phyloP scores from a whole-genome alignment of 2,113 vertebrate genomes.

The Hylia prasina region DNA sequence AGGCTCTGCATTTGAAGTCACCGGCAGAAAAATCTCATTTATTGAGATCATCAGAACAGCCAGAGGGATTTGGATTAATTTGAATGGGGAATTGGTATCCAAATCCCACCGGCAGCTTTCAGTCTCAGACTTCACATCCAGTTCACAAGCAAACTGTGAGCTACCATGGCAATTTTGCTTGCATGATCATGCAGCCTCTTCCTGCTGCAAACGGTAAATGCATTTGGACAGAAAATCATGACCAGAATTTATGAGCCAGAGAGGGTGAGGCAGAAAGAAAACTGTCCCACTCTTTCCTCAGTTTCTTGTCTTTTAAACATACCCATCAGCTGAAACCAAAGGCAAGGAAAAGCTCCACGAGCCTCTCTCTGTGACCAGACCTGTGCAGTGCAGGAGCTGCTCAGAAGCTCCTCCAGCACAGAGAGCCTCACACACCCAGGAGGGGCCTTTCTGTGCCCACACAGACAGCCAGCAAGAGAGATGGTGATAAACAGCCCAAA shows the following conservation, averaged over 20 bases:
- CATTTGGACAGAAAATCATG: background rate
- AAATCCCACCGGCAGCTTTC: background rate
- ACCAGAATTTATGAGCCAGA: background rate
- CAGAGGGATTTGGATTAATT: slow-evolving; percentile 31
- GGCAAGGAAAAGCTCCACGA: accelerated
- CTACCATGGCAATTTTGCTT: background rate
- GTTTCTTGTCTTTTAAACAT: background rate
- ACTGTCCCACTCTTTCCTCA: background rate
- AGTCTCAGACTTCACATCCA: background rate
- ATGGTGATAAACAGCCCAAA: background rate
- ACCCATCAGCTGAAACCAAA: background rate
- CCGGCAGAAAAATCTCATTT: slow-evolving; percentile 24
- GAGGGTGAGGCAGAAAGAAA: background rate
- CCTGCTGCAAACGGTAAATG: background rate
- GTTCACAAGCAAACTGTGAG: background rate
- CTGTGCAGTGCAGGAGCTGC: background rate
- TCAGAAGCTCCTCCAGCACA: background rate
- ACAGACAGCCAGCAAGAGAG: background rate
- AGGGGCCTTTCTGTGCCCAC: background rate
- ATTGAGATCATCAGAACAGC: background rate
- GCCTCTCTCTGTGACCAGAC: background rate
- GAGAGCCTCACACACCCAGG: background rate
- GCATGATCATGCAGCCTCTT: background rate
- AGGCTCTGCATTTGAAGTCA: slow-evolving; percentile 26
- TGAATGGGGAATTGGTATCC: slow-evolving; percentile 7